Conservation (phyloP, 2,888 invertebrate species). For the Flexamia atlantica region DNA sequence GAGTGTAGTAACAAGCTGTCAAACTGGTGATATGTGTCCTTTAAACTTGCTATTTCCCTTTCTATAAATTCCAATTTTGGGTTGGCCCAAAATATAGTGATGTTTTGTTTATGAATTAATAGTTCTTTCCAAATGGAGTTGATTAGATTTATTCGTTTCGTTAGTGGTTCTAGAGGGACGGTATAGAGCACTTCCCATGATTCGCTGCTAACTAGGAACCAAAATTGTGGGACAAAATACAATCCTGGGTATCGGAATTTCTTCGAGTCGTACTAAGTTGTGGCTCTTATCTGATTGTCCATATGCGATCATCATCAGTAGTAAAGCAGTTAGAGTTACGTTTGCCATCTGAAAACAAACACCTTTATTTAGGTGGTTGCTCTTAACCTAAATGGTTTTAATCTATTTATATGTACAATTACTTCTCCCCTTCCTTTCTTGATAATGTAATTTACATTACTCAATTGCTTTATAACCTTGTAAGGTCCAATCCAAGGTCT, state of each 20-base stretch:
- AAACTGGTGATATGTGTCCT: too few species aligned
- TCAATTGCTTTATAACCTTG: background rate
- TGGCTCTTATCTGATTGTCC: too few species aligned
- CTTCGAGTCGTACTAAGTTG: background rate
- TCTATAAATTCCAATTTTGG: conserved; percentile 14
- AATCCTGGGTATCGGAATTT: conserved; percentile 29
- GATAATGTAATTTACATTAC: conserved; percentile 44
- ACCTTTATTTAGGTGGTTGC: too few species aligned
- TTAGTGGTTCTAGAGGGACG: background rate
- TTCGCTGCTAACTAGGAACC: conserved; percentile 7
- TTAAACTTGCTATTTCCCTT: background rate
- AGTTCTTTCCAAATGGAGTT: conserved; percentile 7
- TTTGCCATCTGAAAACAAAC: too few species aligned
- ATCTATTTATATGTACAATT: too few species aligned
- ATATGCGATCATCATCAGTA: too few species aligned
- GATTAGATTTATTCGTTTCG: background rate
- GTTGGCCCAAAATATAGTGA: too few species aligned
- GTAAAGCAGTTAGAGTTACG: too few species aligned
- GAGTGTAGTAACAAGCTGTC: background rate
- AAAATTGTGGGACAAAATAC: conserved; percentile 28
- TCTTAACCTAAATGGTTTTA: too few species aligned
- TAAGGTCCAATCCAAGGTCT: too few species aligned
- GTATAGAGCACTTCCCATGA: too few species aligned
- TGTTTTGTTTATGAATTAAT: background rate
- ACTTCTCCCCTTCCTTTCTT: too few species aligned